Percentiles rank a stretch among this genome's conserved stretches.
Conservation (phyloP, 1,140 invertebrate species). For the Lasaia peninsularis region DNA sequence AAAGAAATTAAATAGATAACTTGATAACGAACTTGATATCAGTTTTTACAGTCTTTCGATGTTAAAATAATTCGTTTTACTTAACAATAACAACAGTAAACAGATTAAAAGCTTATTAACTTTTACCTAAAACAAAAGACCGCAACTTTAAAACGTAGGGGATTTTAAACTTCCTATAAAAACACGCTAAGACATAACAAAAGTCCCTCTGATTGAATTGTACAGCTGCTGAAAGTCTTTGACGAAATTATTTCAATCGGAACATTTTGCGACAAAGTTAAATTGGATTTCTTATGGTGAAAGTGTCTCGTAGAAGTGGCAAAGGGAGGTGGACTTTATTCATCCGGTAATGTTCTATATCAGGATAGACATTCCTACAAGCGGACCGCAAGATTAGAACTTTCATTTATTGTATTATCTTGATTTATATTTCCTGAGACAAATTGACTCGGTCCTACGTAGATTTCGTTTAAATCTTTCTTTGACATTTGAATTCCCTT, state of each 20-base stretch:
- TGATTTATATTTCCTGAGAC: constrained; percentile 15
- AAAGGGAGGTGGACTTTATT: constrained; percentile 50
- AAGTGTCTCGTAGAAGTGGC: constrained; percentile 49
- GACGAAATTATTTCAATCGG: constrained; percentile 73
- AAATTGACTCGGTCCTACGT: constrained; percentile 8
- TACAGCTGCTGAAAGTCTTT: constrained; percentile 60
- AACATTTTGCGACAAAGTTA: constrained; percentile 71
- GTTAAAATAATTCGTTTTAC: too few species aligned
- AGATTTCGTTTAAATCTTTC: constrained; percentile 2
- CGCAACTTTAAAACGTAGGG: too few species aligned
- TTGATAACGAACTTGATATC: too few species aligned
- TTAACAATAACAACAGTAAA: too few species aligned
- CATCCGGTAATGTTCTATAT: constrained; percentile 50
- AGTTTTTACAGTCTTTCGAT: too few species aligned
- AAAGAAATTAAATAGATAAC: too few species aligned
- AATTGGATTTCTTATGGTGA: constrained; percentile 73
- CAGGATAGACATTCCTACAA: constrained; percentile 44
- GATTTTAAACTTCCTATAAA: neutral
- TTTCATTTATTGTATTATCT: constrained; percentile 36
- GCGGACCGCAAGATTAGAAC: constrained; percentile 28
- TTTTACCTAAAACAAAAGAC: too few species aligned
- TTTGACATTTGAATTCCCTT: neutral
- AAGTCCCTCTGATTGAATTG: constrained; percentile 62
- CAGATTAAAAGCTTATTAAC: too few species aligned
- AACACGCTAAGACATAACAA: constrained; percentile 28